Conservation (phyloP, 23 tunicate genomes). For the Ascidia mentula region DNA sequence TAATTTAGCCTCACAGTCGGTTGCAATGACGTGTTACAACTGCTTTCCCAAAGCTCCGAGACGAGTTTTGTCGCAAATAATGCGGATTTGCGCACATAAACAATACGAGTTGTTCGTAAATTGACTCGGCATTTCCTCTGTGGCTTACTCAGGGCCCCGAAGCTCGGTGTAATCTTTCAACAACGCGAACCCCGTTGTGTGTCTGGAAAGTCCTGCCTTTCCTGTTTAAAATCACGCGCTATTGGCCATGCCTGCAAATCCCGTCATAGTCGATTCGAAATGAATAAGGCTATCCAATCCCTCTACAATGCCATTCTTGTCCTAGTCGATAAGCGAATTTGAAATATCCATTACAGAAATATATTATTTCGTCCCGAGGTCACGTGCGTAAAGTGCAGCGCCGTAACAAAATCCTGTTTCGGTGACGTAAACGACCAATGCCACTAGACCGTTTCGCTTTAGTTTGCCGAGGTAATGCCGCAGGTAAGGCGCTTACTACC, state of each 20-base stretch:
- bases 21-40: no score
- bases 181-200: background rate
- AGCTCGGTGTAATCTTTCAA: background rate
- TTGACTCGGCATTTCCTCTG: slow-evolving; percentile 6
- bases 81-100: background rate
- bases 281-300: background rate
- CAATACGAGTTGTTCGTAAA: background rate
- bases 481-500: no score
- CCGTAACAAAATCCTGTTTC: slow-evolving; percentile 1
- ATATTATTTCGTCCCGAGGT: no score
- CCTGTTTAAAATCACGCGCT: background rate
- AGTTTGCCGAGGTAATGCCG: no score
- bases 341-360: no score
- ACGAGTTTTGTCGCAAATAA: background rate
- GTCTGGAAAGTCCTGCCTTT: background rate
- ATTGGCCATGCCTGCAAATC: background rate
- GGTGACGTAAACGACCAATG: background rate
- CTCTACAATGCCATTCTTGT: no score
- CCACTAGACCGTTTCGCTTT: slow-evolving; percentile 1
- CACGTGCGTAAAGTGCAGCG: background rate
- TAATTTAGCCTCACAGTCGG: no score
- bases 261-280: background rate
- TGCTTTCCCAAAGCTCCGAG: background rate
- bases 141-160: background rate
- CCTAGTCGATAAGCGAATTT: no score